Percentiles rank a stretch among this genome's conserved stretches.
Conservation (phyloP, 1,140 invertebrate genomes). For the Drosophila serrata region DNA sequence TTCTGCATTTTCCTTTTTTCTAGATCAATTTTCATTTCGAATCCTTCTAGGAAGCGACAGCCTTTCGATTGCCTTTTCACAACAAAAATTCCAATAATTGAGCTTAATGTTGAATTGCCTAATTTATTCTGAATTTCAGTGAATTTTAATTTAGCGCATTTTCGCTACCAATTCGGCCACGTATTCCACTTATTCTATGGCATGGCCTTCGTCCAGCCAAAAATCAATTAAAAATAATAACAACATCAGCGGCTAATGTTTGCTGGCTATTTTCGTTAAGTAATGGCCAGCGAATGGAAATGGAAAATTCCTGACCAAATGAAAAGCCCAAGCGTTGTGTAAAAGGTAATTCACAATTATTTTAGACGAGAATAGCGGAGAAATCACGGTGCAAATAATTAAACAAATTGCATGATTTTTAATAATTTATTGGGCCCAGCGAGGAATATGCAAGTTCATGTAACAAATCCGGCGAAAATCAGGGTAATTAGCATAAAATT, state of each 20-base stretch:
- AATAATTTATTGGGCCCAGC: conserved; percentile 48
- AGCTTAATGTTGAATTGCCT: conserved; percentile 50
- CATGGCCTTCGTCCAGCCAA: conserved; percentile 5
- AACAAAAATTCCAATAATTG: conserved; percentile 34
- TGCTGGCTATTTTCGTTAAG: conserved; percentile 52
- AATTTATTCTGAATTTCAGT: conserved; percentile 60
- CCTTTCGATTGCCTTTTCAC: background rate
- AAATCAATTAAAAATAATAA: conserved; percentile 78
- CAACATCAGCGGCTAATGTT: conserved; percentile 55
- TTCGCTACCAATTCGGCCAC: conserved; percentile 20
- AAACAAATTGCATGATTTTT: conserved; percentile 67
- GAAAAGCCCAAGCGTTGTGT: conserved; percentile 7
- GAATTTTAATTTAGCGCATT: conserved; percentile 24
- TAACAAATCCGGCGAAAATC: conserved; percentile 49
- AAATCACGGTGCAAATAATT: conserved; percentile 45
- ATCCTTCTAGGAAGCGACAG: background rate
- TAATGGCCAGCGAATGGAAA: conserved; percentile 51
- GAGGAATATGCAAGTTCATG: conserved; percentile 29
- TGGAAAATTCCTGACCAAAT: conserved; percentile 23
- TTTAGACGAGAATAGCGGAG: conserved; percentile 1
- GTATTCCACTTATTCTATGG: conserved; percentile 14
- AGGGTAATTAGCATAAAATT: conserved; percentile 61
- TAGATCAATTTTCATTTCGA: background rate
- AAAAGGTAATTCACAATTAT: conserved; percentile 24
- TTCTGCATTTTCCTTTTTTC: too few relatives aligned